These are phyloP conservation scores for Drosophila basisetae DNA, from an alignment of 2,888 invertebrate genomes.

Conservation along the genomic window DNA sequence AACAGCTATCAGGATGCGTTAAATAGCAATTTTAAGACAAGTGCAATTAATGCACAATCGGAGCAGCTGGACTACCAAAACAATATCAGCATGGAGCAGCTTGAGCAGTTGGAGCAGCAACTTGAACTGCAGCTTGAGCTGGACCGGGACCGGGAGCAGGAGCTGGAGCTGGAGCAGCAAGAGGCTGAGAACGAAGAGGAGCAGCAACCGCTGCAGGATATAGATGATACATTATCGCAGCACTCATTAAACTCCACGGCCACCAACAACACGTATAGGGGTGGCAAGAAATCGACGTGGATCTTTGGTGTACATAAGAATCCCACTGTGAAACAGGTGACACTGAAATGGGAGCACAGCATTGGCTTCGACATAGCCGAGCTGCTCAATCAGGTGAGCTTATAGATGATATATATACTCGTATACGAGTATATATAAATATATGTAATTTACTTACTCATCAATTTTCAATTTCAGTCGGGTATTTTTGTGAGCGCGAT, in stretches of 20 bases:
- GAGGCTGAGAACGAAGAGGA: constrained; percentile 30
- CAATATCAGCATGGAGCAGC: constrained; percentile 54
- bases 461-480: constrained; percentile 36
- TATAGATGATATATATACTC: too few species aligned
- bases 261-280: constrained; percentile 57
- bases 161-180: constrained; percentile 29
- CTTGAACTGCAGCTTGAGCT: constrained; percentile 21
- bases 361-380: constrained; percentile 82
- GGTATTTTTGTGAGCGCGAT: constrained; percentile 83
- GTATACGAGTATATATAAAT: background rate
- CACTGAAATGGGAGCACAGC: constrained; percentile 79
- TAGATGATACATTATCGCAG: constrained; percentile 61
- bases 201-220: constrained; percentile 30
- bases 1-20: constrained; percentile 64
- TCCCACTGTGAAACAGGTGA: constrained; percentile 84
- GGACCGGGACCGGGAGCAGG: constrained; percentile 17
- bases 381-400: constrained; percentile 76
- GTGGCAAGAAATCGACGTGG: constrained; percentile 78
- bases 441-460: background rate
- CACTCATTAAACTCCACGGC: constrained; percentile 69
- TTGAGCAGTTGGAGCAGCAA: constrained; percentile 30
- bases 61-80: constrained; percentile 70
- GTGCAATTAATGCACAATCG: constrained; percentile 63
- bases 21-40: constrained; percentile 74
- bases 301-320: constrained; percentile 84